Evolutionary conservation across 1,140 invertebrate species (phyloP), one percentile per base, ranked within the genome.

Genomic region (Tribolium madens): DNA sequence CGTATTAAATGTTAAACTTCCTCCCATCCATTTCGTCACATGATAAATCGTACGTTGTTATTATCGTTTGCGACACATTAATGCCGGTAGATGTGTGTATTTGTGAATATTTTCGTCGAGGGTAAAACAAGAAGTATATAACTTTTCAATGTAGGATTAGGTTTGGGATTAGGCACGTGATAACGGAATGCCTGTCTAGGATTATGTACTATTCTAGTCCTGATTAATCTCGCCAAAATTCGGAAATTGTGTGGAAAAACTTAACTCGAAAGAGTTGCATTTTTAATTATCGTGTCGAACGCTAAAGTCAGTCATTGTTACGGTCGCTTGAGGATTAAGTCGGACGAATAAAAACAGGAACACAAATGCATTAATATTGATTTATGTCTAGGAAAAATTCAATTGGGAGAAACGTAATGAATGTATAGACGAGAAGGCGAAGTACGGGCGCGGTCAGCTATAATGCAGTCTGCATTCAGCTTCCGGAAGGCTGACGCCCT

Each of bases 121-220:
- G 21, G 21, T 42, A 64, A 64, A 64, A 64, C 17, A 12, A 33
- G 57, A 18, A 64, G 57, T 64, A 64, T 64, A 64, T 64, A 64
- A 64, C 57, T 64, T 64, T 64, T 64, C 57, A 64, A 64, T 64
- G 57, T 64, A 14, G 57, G 57, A 64, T 64, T 64, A 64, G 26
- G 21, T 14, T 31, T 1, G n/a, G 57, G 57, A 64, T 64, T 64
- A 64, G 31, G n/a, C 57, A 64, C 57, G 31, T 64, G 53, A 60
- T 60, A 60, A 60, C 53, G 53, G 53, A n/a, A 60, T 60, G 26
- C 57, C 21, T 64, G 57, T 13, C 57, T 64, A 26, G 57, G 57
- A 64, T 64, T 64, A 64, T 33, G 12, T 31, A 9, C 26, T 64
- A 21, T 64, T 64, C 57, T 64, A 1, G 21, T 33, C n/a, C 26